Evolutionary conservation across 2,113 vertebrate genomes (phyloP).

Genomic region (Cryptotis parvus): DNA sequence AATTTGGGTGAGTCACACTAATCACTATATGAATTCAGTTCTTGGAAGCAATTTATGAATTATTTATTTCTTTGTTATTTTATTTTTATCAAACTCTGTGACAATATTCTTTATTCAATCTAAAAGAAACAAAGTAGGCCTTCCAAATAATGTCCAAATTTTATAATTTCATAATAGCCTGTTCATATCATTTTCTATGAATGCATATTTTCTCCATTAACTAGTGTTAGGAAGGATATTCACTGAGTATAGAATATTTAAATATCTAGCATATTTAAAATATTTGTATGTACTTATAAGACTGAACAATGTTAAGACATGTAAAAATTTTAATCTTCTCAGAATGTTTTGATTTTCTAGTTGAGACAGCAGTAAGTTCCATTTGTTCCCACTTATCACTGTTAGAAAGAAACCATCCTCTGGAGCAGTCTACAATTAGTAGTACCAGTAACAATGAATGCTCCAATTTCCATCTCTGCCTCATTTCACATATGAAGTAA

Average conservation of each 20-base stretch:
- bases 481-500: background rate
- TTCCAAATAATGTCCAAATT: background rate
- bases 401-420: background rate
- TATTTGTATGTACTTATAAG: background rate
- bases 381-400: background rate
- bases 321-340: conserved; percentile 19
- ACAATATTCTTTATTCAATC: background rate
- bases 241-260: background rate
- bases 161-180: conserved; percentile 41
- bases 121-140: conserved; percentile 20
- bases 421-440: background rate
- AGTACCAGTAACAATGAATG: background rate
- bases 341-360: background rate
- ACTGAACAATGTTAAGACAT: background rate
- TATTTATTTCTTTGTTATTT: background rate
- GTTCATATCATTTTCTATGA: background rate
- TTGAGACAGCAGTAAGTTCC: background rate
- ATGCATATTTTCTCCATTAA: background rate
- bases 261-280: background rate
- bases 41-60: background rate
- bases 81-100: conserved; percentile 35
- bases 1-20: conserved; percentile 50
- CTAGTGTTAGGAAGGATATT: background rate
- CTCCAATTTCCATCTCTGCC: background rate
- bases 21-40: conserved; percentile 25